Evolutionary conservation across 1,140 invertebrate genomes (phyloP).

Genomic region (Papilio xuthus): DNA sequence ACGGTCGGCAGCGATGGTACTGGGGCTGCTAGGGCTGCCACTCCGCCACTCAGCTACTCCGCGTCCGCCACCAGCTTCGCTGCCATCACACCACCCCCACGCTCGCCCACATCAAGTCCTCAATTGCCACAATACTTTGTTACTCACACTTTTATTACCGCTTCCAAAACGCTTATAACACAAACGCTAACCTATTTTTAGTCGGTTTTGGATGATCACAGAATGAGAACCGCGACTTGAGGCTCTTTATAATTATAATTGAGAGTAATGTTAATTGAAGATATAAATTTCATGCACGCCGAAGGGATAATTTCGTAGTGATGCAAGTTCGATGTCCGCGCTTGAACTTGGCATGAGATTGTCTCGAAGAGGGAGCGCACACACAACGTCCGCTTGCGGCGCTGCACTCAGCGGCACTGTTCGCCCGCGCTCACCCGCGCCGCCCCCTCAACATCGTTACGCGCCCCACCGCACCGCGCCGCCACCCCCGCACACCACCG

Average conservation of each 20-base stretch:
- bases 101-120: neutral
- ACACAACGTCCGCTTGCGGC: neutral
- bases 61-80: neutral
- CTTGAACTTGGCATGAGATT: slow-evolving; percentile 11
- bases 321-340: slow-evolving; percentile 5
- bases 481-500: neutral
- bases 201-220: slow-evolving; percentile 19
- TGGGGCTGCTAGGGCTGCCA: neutral
- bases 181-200: slow-evolving; percentile 21
- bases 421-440: neutral
- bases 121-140: slow-evolving; percentile 15
- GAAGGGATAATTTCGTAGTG: neutral
- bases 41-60: neutral
- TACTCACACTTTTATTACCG: slow-evolving; percentile 24
- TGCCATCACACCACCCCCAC: neutral
- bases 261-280: neutral
- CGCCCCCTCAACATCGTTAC: neutral
- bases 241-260: neutral
- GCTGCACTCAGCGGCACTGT: slow-evolving; percentile 1
- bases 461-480: neutral
- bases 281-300: neutral
- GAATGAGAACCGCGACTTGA: neutral
- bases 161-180: slow-evolving; percentile 16
- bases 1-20: neutral
- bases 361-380: neutral